phyloP scores from a whole-genome alignment of 2,797 vertebrate genomes.

The Bucorvus abyssinicus region DNA sequence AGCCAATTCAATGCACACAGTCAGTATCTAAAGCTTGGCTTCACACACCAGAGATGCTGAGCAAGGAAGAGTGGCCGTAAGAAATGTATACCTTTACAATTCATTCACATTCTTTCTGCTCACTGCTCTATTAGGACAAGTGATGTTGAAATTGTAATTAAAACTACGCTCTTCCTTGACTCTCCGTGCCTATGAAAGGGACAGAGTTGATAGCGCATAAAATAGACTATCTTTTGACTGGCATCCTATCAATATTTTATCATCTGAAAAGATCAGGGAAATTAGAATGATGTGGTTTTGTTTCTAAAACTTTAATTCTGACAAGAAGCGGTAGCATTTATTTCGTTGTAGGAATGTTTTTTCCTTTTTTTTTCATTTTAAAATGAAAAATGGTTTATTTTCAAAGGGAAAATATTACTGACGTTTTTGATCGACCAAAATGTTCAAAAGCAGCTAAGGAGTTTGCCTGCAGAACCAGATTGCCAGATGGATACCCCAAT shows the following conservation, averaged over 20 bases:
- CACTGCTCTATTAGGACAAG: conserved; percentile 46
- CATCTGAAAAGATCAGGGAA: neutral
- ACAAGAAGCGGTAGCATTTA: neutral
- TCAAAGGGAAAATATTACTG: neutral
- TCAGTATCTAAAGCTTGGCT: neutral
- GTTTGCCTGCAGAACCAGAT: neutral
- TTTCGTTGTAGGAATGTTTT: neutral
- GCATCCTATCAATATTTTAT: conserved; percentile 53
- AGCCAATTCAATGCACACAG: neutral
- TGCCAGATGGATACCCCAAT: neutral
- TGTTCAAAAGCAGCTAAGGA: neutral
- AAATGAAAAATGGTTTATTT: neutral
- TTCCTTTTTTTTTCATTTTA: neutral
- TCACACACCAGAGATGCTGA: neutral
- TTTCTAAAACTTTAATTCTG: neutral
- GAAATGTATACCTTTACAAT: conserved; percentile 41
- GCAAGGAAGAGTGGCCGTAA: neutral
- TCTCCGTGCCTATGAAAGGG: conserved; percentile 10
- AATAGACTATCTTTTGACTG: conserved; percentile 51
- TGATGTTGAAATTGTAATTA: conserved; percentile 52
- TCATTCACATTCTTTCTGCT: conserved; percentile 32
- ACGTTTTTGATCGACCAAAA: neutral
- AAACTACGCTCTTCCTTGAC: conserved; percentile 18
- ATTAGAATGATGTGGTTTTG: neutral
- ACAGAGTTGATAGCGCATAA: conserved; percentile 31